Base-by-base conservation (phyloP, 1,140 invertebrate species). In the Drosophila pallidifrons region DNA sequence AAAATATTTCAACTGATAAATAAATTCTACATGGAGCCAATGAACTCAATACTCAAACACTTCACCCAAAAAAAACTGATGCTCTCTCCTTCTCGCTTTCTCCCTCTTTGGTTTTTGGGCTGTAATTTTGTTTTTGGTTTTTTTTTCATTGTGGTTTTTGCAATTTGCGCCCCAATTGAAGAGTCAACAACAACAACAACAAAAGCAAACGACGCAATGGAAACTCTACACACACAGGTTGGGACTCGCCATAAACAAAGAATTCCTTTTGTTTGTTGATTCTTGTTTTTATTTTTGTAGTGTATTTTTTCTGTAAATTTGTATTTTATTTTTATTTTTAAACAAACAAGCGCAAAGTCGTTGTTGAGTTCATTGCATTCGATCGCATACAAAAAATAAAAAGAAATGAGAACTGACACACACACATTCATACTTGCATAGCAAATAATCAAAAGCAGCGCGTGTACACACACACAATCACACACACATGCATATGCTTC, bases 1-100 rank as follows among this genome's bases (percentile, higher is more conserved):
- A 91, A 91, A 88, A 81, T 79, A 88, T 78, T 88, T 87, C 65
- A 79, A 91, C 82, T 88, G 85, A 88, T 90, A 88, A 89, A 90
- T 85, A 89, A 85, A 85, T 90, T 90, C 71, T 87, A 82, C 64
- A 90, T 81, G 59, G 46, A 41, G 85, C 71, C 85, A 90, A 81
- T 77, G 83, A 88, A 88, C 83, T 70, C 68, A 47, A 65, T 60
- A 51, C 80, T 46, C 57, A 67, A 60, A 49, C 47, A 67, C 25
- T 57, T 77, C 61, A 46, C 43, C 49, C 51, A 52, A 55, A 78
- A 73, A 69, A 65, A 77, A 73, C 61, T 68, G 20, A 43, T 65
- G 46, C 71, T 46, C 60, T 60, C 25, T 8, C 25, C 45, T 71
- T 47, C 60, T 60, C 25, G 3, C 25, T 55, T n/a, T 59, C 16